These are phyloP conservation scores for Chelonoidis abingdonii DNA, from an alignment of 2,113 vertebrate genomes.

Conservation along the genomic window DNA sequence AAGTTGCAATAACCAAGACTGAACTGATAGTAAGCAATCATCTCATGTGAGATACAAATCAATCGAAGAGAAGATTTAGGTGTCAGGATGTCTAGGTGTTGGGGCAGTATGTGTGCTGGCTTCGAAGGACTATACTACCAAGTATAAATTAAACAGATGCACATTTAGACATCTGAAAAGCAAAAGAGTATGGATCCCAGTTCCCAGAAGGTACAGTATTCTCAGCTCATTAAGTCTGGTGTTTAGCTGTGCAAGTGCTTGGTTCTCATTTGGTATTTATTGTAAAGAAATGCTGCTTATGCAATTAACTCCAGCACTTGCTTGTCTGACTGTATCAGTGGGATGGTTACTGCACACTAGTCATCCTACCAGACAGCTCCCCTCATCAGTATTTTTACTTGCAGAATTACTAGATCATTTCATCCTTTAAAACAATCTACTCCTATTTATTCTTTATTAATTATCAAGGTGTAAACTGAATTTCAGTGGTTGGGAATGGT, in stretches of 20 bases:
- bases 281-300: not conserved
- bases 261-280: not conserved
- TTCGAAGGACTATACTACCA: not conserved
- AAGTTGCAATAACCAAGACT: not conserved
- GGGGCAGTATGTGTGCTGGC: not conserved
- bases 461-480: not conserved
- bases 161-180: not conserved
- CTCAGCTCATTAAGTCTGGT: not conserved
- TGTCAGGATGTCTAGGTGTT: not conserved
- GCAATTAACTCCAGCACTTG: not conserved
- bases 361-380: not conserved
- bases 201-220: not conserved
- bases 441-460: not conserved
- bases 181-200: not conserved
- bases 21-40: not conserved
- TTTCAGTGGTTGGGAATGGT: not conserved
- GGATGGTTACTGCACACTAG: not conserved
- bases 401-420: accelerated
- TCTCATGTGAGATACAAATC: not conserved
- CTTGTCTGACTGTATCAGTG: not conserved
- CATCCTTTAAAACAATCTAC: not conserved
- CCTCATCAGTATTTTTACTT: not conserved
- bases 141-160: not conserved
- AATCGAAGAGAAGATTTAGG: not conserved
- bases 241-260: not conserved